Conservation (phyloP, 2,113 vertebrate species). For the Anhinga rufa region DNA sequence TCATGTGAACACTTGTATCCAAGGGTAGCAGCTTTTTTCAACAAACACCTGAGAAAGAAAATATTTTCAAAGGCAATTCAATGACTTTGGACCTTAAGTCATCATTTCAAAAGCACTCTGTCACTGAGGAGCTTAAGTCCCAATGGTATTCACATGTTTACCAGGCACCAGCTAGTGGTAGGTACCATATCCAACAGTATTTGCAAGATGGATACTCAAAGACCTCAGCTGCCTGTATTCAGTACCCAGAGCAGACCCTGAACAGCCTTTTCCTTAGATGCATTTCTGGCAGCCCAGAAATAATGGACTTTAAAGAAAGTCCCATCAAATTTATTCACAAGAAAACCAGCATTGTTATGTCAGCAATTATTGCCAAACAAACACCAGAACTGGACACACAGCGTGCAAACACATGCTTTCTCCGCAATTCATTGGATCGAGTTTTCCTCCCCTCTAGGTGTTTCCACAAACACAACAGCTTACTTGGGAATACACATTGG, state of each 20-base stretch:
- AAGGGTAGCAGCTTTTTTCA: not conserved
- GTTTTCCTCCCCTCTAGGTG: not conserved
- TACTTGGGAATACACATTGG: not conserved
- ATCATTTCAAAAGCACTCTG: not conserved
- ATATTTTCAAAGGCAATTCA: not conserved
- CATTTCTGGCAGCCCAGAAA: not conserved
- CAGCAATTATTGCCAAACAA: not conserved
- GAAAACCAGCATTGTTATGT: not conserved
- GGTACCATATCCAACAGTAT: not conserved
- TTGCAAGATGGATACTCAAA: not conserved
- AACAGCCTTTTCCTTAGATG: not conserved
- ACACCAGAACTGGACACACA: not conserved
- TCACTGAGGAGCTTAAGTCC: not conserved
- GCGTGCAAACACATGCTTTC: not conserved
- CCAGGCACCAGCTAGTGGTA: not conserved
- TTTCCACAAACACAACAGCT: not conserved
- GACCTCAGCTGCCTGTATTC: not conserved
- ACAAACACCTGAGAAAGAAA: not conserved
- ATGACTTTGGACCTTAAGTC: not conserved
- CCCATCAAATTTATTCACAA: not conserved
- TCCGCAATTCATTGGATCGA: rapidly evolving
- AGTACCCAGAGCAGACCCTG: not conserved
- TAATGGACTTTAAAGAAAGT: not conserved
- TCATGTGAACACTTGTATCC: not conserved
- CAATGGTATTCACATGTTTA: not conserved